Base-by-base conservation (phyloP, 2,888 invertebrate genomes). In the Hesperia comma region DNA sequence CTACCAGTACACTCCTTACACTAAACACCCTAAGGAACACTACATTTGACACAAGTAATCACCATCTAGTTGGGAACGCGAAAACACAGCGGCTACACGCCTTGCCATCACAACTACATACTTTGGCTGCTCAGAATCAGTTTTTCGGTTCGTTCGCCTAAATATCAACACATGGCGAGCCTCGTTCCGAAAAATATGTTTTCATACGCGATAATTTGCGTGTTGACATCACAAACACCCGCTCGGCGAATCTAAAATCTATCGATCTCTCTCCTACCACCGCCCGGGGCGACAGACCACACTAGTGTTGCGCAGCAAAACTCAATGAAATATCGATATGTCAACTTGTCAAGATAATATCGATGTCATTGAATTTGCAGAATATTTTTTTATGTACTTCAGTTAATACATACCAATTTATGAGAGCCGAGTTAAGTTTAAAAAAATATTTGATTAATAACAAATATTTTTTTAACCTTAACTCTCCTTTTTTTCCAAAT, bases 21-120 rank as follows among this genome's bases (percentile, higher is more conserved):
- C 55, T 69, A 69, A 76, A 74, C 68, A 72, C 71, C 73, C 69
- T 66, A 73, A 78, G 72, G 75, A 81, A 84, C 82, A 83, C 85
- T 87, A 88, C 81, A 87, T 91, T 91, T 91, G 91, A 91, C 91
- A 91, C 91, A 87, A 88, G 91, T 91, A 88, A 91, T 91, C 88
- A 90, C 90, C 83, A 79, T 76, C 72, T 76, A 74, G 74, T 71
- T 40, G 69, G 64, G 68, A 72, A 76, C 72, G 69, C 69, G 71
- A 75, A 77, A 70, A 77, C 72, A 74, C 70, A 58, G 63, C 57
- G 46, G 54, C 26, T 56, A 54, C 68, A 41, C 61, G 64, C 60
- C 70, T 70, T 55, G 69, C 71, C 77, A 77, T 77, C 69, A 68
- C 70, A 60, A 61, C 60, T 68, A 67, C 57, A 62, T 69, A 51